These are phyloP conservation scores for Ceratotherium simum DNA, from an alignment of 2,113 vertebrate genomes.

Conservation along the genomic window DNA sequence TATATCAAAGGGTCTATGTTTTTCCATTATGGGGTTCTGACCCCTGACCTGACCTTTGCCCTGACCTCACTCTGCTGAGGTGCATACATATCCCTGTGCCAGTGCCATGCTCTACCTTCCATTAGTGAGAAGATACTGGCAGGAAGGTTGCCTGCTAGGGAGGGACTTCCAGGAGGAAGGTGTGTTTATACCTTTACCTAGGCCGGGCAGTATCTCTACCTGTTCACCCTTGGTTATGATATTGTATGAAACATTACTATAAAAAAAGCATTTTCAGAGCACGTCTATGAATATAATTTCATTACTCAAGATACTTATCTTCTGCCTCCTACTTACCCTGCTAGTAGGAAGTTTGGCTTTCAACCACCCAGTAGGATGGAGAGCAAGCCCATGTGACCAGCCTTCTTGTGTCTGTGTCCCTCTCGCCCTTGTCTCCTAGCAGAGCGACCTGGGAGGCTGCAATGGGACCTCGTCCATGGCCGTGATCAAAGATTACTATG, in stretches of 20 bases:
- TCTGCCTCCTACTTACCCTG: neutral
- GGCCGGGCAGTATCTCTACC: neutral
- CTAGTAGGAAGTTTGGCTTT: neutral
- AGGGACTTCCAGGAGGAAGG: neutral
- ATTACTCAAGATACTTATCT: neutral
- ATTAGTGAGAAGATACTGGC: neutral
- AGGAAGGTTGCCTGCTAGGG: neutral
- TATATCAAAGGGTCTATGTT: neutral
- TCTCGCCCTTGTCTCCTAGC: slow-evolving; percentile 40
- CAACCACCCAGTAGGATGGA: neutral
- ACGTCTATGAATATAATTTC: neutral
- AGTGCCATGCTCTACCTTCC: neutral
- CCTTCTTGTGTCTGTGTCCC: neutral
- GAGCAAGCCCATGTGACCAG: neutral
- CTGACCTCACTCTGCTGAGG: neutral
- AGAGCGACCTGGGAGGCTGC: slow-evolving; percentile 92
- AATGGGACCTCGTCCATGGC: slow-evolving; percentile 96
- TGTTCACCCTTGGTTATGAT: neutral
- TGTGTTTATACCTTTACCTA: neutral
- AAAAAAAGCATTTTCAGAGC: neutral
- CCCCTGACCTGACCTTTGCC: neutral
- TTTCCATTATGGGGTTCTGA: neutral
- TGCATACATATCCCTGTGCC: neutral
- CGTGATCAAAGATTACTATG: slow-evolving; percentile 97
- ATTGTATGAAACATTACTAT: neutral